These are phyloP conservation scores for Vultur gryphus DNA, from an alignment of 2,797 vertebrate species.

Conservation along the genomic window DNA sequence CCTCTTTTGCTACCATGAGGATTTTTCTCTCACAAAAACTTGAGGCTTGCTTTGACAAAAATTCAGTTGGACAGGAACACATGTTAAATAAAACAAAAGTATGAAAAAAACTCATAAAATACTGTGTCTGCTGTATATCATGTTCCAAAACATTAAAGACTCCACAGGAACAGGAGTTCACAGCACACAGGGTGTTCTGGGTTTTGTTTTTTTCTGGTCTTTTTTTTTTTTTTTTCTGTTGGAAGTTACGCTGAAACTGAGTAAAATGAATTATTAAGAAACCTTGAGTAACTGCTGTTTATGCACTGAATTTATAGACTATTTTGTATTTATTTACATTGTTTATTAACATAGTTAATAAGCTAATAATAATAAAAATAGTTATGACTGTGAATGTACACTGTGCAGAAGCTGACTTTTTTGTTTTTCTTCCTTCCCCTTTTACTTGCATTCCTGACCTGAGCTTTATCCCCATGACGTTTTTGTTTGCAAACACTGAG, in stretches of 20 bases:
- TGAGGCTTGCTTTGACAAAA: not conserved
- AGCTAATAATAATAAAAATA: not conserved
- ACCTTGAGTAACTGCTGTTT: not conserved
- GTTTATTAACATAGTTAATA: not conserved
- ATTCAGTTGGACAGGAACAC: not conserved
- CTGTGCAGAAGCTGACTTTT: not conserved
- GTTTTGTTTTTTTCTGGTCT: not conserved
- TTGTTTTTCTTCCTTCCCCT: not conserved
- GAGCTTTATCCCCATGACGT: not conserved
- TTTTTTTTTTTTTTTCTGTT: constrained; percentile 10
- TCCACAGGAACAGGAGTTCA: constrained; percentile 5
- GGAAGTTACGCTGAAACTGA: constrained; percentile 16
- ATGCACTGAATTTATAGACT: not conserved
- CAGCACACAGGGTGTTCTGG: not conserved
- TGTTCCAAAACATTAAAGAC: constrained; percentile 47
- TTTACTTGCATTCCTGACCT: not conserved
- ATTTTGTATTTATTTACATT: not conserved
- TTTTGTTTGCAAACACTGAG: not conserved
- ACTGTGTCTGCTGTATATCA: not conserved
- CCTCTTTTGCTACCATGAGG: not conserved
- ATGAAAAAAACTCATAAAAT: not conserved
- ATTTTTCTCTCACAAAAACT: not conserved
- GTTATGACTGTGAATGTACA: not conserved
- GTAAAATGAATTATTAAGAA: constrained; percentile 54
- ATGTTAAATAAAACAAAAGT: constrained; percentile 31